These are phyloP conservation scores for Polymixis lichenea DNA, from an alignment of 2,888 invertebrate genomes.

Conservation along the genomic window DNA sequence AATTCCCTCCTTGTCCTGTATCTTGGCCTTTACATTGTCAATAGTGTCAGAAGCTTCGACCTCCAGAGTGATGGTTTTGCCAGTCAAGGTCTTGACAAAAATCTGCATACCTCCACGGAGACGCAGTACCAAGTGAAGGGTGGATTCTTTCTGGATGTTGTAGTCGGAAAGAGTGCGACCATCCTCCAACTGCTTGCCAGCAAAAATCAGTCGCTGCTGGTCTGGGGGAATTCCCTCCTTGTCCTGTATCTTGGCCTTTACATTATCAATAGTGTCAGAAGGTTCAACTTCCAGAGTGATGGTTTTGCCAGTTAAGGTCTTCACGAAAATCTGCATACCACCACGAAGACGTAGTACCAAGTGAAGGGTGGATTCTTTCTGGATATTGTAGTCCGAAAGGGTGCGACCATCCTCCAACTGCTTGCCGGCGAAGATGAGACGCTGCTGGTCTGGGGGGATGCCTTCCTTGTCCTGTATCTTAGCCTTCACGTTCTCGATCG, in stretches of 20 bases:
- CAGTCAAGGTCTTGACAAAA: conserved; percentile 80
- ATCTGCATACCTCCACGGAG: conserved; percentile 83
- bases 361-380: conserved; percentile 80
- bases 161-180: conserved; percentile 84
- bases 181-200: conserved; percentile 83
- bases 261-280: conserved; percentile 82
- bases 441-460: conserved; percentile 83
- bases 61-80: conserved; percentile 80
- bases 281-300: conserved; percentile 81
- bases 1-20: conserved; percentile 83
- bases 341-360: conserved; percentile 79
- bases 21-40: conserved; percentile 82
- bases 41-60: conserved; percentile 81
- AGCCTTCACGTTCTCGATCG: conserved; percentile 84
- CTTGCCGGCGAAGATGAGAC: conserved; percentile 81
- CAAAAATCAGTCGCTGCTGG: conserved; percentile 81
- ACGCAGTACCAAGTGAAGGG: conserved; percentile 81
- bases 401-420: conserved; percentile 82
- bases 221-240: conserved; percentile 83
- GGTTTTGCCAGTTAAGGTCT: conserved; percentile 80
- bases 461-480: conserved; percentile 85
- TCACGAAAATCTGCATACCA: conserved; percentile 85
- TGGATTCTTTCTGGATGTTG: conserved; percentile 84
- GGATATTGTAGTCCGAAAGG: conserved; percentile 80
- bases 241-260: conserved; percentile 82